Evolutionary conservation across 2,888 invertebrate genomes (phyloP).

Genomic region (Macrophya annulata): DNA sequence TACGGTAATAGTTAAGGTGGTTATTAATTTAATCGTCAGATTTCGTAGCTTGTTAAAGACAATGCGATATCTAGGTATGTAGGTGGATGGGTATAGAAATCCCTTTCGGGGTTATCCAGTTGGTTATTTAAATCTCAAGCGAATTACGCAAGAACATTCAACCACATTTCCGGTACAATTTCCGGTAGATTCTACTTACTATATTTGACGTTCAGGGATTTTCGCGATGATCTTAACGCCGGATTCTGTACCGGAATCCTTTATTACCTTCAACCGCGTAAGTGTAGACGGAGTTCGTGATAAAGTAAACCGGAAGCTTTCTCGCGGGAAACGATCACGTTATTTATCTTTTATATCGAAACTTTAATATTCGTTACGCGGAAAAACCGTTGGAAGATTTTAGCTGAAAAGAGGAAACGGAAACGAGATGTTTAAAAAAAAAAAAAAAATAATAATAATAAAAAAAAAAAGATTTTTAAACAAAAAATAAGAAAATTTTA

Average conservation of each 20-base stretch:
- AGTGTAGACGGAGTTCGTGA: background rate
- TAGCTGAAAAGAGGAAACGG: background rate
- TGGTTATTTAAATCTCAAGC: constrained; percentile 31
- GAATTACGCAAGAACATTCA: constrained; percentile 34
- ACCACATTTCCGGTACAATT: constrained; percentile 45
- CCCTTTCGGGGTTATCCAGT: background rate
- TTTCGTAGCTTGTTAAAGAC: constrained; percentile 1
- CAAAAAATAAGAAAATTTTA: background rate
- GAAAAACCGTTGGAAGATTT: background rate
- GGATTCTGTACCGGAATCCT: background rate
- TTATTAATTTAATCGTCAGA: background rate
- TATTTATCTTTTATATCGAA: constrained; percentile 15
- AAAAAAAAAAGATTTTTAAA: background rate
- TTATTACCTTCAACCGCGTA: background rate
- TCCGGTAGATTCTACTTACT: constrained; percentile 18
- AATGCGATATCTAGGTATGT: background rate
- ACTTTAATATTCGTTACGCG: background rate
- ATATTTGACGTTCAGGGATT: constrained; percentile 28
- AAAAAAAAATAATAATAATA: background rate
- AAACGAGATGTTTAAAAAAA: background rate
- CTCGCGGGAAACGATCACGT: background rate
- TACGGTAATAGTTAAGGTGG: background rate
- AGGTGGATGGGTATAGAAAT: background rate
- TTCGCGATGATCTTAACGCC: background rate
- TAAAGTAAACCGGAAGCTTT: constrained; percentile 41